Conservation (phyloP, 2,888 invertebrate genomes). For the Conchocele bisecta region DNA sequence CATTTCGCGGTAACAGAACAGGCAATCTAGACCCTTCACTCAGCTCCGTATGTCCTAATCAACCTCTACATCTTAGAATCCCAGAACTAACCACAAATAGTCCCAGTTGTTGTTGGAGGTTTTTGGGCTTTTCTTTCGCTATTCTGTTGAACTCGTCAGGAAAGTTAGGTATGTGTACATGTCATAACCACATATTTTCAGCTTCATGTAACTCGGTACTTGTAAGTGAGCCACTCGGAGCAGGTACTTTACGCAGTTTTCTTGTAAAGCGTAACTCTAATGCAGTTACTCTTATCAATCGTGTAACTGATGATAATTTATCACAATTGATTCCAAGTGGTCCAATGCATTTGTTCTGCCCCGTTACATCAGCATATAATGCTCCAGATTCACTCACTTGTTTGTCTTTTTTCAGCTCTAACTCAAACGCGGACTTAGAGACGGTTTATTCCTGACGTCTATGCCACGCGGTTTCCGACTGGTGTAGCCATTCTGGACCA, state of each 20-base stretch:
- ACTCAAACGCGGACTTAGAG: background rate
- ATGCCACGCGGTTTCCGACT: background rate
- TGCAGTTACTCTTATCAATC: conserved; percentile 30
- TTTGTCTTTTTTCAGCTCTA: background rate
- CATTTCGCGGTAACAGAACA: conserved; percentile 38
- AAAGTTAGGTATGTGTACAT: too few relatives aligned
- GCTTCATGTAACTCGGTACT: too few relatives aligned
- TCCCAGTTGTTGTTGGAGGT: too few relatives aligned
- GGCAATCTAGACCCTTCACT: too few relatives aligned
- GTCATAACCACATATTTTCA: conserved; percentile 28
- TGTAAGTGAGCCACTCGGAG: too few relatives aligned
- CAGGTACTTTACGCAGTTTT: conserved; percentile 6
- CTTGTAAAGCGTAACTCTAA: conserved; percentile 9
- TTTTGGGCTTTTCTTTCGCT: too few relatives aligned
- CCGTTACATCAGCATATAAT: background rate
- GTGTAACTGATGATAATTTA: conserved; percentile 2
- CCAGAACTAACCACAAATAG: too few relatives aligned
- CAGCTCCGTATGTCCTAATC: too few relatives aligned
- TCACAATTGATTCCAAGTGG: background rate
- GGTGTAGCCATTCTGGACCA: conserved; percentile 7
- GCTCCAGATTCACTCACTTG: background rate
- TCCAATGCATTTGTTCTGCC: too few relatives aligned
- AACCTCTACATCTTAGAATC: too few relatives aligned
- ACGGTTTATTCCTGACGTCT: background rate
- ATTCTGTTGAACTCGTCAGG: too few relatives aligned